Evolutionary conservation across 2,113 vertebrate species (phyloP).

Genomic region (Pomatostomus ruficeps): DNA sequence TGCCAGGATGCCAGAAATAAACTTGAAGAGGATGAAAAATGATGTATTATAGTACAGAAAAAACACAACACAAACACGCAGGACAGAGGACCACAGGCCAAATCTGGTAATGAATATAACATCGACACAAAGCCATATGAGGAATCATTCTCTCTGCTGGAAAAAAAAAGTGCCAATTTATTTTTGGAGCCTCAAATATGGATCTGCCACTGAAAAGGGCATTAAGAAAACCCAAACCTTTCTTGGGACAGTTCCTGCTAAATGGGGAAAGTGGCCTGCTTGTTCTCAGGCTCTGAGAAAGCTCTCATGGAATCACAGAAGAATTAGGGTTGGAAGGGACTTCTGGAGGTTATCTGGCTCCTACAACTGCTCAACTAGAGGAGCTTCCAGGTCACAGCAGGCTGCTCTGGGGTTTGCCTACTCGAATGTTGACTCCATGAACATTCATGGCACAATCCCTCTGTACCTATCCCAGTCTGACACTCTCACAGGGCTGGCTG

Average conservation of each 20-base stretch:
- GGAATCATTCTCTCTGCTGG: neutral
- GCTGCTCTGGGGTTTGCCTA: neutral
- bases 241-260: neutral
- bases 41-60: neutral
- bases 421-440: neutral
- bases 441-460: no score
- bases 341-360: neutral
- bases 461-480: neutral
- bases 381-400: neutral
- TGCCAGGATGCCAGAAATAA: constrained; percentile 94
- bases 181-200: neutral
- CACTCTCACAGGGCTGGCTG: neutral
- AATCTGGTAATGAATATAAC: neutral
- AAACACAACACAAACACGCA: neutral
- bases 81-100: neutral
- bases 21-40: constrained; percentile 71
- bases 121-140: fast-evolving
- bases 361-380: neutral
- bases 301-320: neutral
- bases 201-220: neutral
- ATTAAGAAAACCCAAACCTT: neutral
- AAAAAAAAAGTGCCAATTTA: neutral
- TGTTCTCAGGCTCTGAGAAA: neutral
- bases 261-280: neutral
- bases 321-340: neutral